phyloP scores from a whole-genome alignment of 2,113 vertebrate species.

The Agapornis roseicollis region DNA sequence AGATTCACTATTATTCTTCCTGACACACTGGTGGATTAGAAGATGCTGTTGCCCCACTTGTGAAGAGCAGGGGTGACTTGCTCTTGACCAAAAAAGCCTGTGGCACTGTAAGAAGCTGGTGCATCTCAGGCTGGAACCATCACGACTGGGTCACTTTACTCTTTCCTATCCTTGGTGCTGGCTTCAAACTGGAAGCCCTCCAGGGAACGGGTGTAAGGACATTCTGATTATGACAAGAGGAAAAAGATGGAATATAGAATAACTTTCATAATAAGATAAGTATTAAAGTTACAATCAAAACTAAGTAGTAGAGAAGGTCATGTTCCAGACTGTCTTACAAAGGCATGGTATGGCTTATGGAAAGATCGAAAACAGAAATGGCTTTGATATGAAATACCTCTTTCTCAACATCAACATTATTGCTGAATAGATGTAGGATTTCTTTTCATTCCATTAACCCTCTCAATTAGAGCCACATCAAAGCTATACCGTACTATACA shows the following conservation, averaged over 20 bases:
- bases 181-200: neutral
- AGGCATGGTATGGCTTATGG: neutral
- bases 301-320: neutral
- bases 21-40: neutral
- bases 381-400: neutral
- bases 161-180: neutral
- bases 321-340: neutral
- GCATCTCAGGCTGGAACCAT: neutral
- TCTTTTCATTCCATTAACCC: neutral
- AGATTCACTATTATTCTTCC: neutral
- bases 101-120: neutral
- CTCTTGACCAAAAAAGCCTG: neutral
- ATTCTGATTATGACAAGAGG: neutral
- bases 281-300: neutral
- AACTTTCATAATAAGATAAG: neutral
- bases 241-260: neutral
- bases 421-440: neutral
- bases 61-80: neutral
- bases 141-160: neutral
- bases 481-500: conserved; percentile 71
- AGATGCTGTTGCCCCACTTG: neutral
- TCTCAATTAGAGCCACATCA: neutral
- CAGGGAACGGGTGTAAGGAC: neutral
- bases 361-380: neutral
- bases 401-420: rapidly evolving